Conservation (phyloP, 2,113 vertebrate genomes). For the Aldabrachelys gigantea region DNA sequence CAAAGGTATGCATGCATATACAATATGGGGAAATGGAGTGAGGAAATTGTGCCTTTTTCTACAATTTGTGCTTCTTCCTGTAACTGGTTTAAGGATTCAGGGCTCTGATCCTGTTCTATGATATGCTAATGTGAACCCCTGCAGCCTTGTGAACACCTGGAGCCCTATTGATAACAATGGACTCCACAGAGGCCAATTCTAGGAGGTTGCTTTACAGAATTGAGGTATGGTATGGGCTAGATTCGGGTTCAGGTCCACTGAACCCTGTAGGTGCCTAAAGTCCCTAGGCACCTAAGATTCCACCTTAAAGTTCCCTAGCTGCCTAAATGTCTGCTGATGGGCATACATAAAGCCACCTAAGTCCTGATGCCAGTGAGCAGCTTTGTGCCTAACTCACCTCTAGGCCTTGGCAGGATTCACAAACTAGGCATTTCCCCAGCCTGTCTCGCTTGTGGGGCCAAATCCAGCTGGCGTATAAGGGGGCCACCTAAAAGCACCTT, state of each 20-base stretch:
- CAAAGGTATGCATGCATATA: background rate
- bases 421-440: background rate
- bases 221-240: background rate
- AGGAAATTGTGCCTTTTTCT: background rate
- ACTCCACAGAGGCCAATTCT: background rate
- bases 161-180: background rate
- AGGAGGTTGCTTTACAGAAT: constrained; percentile 13
- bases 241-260: background rate
- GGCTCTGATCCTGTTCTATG: background rate
- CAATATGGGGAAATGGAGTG: background rate
- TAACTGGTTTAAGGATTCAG: background rate
- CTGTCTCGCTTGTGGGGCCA: background rate
- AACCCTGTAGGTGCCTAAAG: background rate
- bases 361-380: background rate
- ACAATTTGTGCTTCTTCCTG: background rate
- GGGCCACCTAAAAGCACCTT: background rate
- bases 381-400: background rate
- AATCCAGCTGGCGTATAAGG: background rate
- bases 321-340: background rate
- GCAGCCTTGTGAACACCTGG: background rate
- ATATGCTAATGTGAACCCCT: background rate
- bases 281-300: background rate
- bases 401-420: background rate
- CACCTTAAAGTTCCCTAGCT: background rate
- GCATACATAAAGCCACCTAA: background rate